Evolutionary conservation across 2,888 invertebrate genomes (phyloP), one percentile per base, ranked within the genome.

Genomic region (Saturnia pavonia): DNA sequence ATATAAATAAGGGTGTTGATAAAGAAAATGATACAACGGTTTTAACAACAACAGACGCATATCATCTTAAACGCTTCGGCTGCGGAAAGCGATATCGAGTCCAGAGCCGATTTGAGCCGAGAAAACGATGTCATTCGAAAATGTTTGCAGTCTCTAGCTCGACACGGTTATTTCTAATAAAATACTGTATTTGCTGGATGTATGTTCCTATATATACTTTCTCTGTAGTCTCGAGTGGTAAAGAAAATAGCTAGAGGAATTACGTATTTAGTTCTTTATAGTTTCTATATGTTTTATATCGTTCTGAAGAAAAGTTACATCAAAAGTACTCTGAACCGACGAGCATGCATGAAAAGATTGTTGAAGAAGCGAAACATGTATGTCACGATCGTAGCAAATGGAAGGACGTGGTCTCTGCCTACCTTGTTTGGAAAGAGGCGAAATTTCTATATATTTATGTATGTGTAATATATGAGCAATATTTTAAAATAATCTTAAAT

Each of bases 151-250:
- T 40, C 19, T 65, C n/a, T 34, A 19, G 22, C 65, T 65, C 65
- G 65, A 40, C 40, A 40, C 7, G 34, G n/a, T 8, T 65, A 40
- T 40, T 65, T 65, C 34, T 34, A 40, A 34, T 65, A 65, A 65
- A 65, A 40, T 40, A 65, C 65, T 65, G n/a, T 65, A 65, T 65
- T 65, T 65, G 40, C 40, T 65, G 9, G 1, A 19, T 65, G n/a
- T 40, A 65, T 65, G 19, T 65, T 65, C 16, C n/a, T 12, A 40
- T 65, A 40, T 19, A 9, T 65, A 40, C 40, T 34, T 65, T 6
- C 27, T 63, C 9, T 40, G 34, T 40, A 14, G 6, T 19, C 40
- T 65, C 40, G 65, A 65, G 40, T 65, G 40, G 7, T 65, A 34
- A 63, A 63, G 27, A 63, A 25, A 63, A 14, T 63, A 27, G 25